Evolutionary conservation across 2,797 vertebrate species (phyloP).

Genomic region (Sphenopsis melanotis): DNA sequence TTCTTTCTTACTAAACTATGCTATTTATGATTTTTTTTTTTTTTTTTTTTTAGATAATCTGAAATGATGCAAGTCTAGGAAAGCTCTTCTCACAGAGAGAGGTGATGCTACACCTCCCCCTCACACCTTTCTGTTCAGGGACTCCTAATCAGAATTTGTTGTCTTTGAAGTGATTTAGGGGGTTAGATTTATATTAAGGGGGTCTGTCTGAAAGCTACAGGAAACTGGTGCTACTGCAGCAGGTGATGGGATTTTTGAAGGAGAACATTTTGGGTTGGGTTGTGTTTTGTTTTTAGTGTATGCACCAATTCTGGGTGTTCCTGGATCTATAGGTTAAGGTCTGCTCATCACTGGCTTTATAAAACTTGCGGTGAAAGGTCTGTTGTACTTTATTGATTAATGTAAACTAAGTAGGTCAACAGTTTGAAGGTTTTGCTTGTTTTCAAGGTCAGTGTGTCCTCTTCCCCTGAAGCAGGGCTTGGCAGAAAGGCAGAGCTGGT

Average conservation of each 20-base stretch:
- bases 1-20: not conserved
- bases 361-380: not conserved
- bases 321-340: not conserved
- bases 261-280: rapidly evolving
- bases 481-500: not conserved
- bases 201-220: not conserved
- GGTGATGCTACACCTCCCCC: not conserved
- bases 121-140: not conserved
- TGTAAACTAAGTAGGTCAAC: not conserved
- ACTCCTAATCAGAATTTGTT: not conserved
- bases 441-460: not conserved
- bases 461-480: not conserved
- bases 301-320: not conserved
- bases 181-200: not conserved
- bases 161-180: not conserved
- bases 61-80: not conserved
- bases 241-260: not conserved
- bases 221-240: not conserved
- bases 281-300: not conserved
- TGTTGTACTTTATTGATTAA: not conserved
- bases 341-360: not conserved
- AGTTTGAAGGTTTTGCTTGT: not conserved
- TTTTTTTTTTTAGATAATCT: not conserved
- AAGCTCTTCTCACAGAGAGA: not conserved
- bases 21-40: not conserved